Conservation (phyloP, 2,113 vertebrate species). For the Nerophis ophidion region DNA sequence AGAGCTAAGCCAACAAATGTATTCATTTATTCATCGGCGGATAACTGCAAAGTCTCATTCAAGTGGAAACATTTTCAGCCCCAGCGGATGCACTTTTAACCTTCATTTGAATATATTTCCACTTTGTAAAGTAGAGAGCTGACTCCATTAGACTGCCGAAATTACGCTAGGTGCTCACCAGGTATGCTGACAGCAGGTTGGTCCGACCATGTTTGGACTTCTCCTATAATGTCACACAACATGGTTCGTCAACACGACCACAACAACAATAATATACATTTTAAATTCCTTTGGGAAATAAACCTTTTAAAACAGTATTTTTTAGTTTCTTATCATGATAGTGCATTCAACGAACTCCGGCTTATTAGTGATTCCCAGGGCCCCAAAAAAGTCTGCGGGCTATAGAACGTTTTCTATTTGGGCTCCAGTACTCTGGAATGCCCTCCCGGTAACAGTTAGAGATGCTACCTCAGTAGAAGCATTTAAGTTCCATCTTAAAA, state of each 20-base stretch:
- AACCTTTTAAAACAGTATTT: too few relatives aligned
- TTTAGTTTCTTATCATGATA: too few relatives aligned
- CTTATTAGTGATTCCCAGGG: too few relatives aligned
- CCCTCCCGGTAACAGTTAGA: too few relatives aligned
- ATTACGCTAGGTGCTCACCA: not conserved
- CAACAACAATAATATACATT: not conserved
- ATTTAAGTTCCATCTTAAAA: too few relatives aligned
- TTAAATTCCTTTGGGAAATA: too few relatives aligned
- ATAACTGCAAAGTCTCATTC: slow-evolving; percentile 2
- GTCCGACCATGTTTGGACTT: not conserved
- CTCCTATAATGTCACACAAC: not conserved
- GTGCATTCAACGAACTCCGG: too few relatives aligned
- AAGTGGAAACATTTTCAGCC: slow-evolving; percentile 8
- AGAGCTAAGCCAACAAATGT: not conserved
- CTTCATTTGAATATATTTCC: slow-evolving; percentile 11
- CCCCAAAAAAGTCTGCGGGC: too few relatives aligned
- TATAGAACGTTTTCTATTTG: too few relatives aligned
- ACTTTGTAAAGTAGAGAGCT: slow-evolving; percentile 5
- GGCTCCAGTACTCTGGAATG: too few relatives aligned
- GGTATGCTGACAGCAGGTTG: not conserved
- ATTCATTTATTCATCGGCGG: slow-evolving; percentile 7
- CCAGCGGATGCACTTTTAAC: slow-evolving; percentile 5
- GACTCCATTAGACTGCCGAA: not conserved
- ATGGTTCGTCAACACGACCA: not conserved
- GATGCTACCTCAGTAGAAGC: too few relatives aligned